A percentile compares a stretch with the other conserved stretches of the same genome.
Evolutionary conservation across 1,140 invertebrate genomes (phyloP).

Genomic region (Platorchestia sp.): DNA sequence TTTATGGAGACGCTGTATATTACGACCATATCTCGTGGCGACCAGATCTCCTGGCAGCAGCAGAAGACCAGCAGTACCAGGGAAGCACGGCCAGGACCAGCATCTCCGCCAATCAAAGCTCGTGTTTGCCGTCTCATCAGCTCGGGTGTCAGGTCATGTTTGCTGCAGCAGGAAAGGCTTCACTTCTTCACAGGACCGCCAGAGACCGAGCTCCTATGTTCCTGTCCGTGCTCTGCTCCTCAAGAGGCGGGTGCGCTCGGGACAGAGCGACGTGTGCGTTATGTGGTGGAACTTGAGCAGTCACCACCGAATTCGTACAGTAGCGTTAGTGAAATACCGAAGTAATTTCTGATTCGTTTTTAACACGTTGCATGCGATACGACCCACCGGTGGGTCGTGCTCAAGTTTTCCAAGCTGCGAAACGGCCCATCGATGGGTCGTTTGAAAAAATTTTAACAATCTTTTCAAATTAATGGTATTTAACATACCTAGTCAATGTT

Average conservation of each 20-base stretch:
- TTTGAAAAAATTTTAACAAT: no score
- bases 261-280: neutral
- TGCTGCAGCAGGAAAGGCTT: conserved; percentile 42
- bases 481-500: no score
- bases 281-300: neutral
- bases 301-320: neutral
- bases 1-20: no score
- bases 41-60: neutral
- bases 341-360: neutral
- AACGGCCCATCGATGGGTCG: no score
- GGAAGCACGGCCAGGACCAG: neutral
- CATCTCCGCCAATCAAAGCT: neutral
- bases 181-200: neutral
- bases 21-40: no score
- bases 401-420: no score
- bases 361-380: no score
- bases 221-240: neutral
- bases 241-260: neutral
- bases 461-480: no score
- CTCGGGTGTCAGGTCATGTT: conserved; percentile 36
- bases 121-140: conserved; percentile 49
- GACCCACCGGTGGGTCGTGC: no score
- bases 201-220: neutral
- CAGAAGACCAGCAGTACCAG: neutral
- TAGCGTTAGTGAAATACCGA: neutral